Evolutionary conservation across 2,797 vertebrate genomes (phyloP), one percentile per base, ranked within the genome.

Genomic region (Myotis findleyi): DNA sequence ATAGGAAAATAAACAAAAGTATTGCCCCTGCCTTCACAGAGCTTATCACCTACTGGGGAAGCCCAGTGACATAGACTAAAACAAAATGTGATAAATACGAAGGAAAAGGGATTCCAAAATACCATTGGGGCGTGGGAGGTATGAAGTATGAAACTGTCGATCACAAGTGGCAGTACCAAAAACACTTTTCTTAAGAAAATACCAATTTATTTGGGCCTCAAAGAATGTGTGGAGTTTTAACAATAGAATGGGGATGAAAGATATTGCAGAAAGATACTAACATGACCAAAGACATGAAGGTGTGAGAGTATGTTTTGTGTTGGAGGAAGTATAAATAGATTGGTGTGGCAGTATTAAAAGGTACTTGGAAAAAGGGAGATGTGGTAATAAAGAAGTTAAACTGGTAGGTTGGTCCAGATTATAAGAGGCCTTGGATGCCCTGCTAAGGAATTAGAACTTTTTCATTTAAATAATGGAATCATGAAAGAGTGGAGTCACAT

Each of bases 381-480:
- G 9, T 66, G 17, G 27, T 47, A 71, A 62, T 51, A 87, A 94
- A 87, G 30, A 73, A 41, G 7, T 75, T 18, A 57, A 77, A 36
- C 3, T 84, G 76, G 13, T 59, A 38, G 18, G 8, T 64, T 95
- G 41, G 33, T 71, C 66, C 33, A 69, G 53, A 89, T 91, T 87
- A 25, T 72, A 18, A 68, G 90, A 41, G 41, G 36, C 21, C 33
- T 83, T 87, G n/a, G 92, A 81, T 68, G 23, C 27, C 59, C 87
- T 76, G 7, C 64, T 85, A 49, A 92, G 57, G 4, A 76, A 66
- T 92, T 89, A 84, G 53, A 95, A 53, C 8, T 73, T 89, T 51
- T 59, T 91, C 27, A 88, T 72, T 93, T 93, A 59, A 95, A 84
- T 75, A 89, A 80, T n/a, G 30, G 23, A 81, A 55, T 68, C n/a